Conservation (phyloP, 2,888 invertebrate genomes). For the Aleiodes leptofemur region DNA sequence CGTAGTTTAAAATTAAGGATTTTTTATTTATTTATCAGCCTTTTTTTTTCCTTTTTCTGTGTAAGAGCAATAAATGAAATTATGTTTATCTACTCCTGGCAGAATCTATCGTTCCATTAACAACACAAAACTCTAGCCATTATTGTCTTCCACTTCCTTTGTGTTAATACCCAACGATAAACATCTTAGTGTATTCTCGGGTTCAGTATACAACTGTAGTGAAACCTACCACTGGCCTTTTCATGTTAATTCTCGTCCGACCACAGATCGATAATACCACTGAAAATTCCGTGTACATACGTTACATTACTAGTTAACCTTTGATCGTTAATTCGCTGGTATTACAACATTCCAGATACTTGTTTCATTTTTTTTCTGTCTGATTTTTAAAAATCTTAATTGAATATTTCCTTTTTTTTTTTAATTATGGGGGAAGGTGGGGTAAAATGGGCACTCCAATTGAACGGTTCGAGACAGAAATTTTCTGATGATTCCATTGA, state of each 20-base stretch:
- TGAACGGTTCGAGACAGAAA: too few relatives aligned
- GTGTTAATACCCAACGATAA: slow-evolving; percentile 33
- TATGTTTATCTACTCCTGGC: slow-evolving; percentile 14
- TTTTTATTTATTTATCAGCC: background rate
- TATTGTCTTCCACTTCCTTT: slow-evolving; percentile 17
- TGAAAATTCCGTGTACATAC: slow-evolving; percentile 19
- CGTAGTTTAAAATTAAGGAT: background rate
- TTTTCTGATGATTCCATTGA: too few relatives aligned
- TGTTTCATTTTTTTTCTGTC: too few relatives aligned
- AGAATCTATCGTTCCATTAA: background rate
- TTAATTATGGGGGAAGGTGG: too few relatives aligned
- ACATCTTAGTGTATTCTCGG: slow-evolving; percentile 30
- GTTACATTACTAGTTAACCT: background rate
- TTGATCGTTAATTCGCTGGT: slow-evolving; percentile 31
- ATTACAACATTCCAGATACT: background rate
- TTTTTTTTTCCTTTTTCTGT: background rate
- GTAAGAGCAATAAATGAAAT: background rate
- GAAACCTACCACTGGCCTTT: slow-evolving; percentile 2
- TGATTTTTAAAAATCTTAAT: too few relatives aligned
- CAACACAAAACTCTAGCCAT: slow-evolving; percentile 18
- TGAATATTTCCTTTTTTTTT: too few relatives aligned
- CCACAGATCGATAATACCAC: slow-evolving; percentile 43
- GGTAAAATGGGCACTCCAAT: too few relatives aligned
- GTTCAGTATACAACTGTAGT: slow-evolving; percentile 5
- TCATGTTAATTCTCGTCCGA: slow-evolving; percentile 33